Evolutionary conservation across 2,113 vertebrate species (phyloP).

Genomic region (Scartelaos histophorus): DNA sequence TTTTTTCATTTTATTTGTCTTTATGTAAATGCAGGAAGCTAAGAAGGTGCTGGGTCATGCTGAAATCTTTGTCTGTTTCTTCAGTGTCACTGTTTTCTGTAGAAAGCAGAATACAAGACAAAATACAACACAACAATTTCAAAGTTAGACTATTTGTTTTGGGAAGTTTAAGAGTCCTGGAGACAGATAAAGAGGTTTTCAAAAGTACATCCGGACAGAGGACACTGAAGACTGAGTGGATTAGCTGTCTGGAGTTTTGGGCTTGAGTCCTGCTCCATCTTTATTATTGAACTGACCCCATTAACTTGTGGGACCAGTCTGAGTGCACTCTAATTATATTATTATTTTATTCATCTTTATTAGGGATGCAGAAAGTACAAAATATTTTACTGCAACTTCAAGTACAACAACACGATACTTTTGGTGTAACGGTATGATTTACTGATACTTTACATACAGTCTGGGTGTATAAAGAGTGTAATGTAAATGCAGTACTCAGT

Average conservation of each 20-base stretch:
- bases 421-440: no score
- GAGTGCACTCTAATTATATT: no score
- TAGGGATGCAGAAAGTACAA: no score
- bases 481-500: no score
- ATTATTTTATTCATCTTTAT: no score
- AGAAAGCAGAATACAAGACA: background rate
- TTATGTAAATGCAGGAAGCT: background rate
- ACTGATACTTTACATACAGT: no score
- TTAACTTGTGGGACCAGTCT: conserved; percentile 10
- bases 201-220: background rate
- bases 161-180: background rate
- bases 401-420: background rate
- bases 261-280: conserved; percentile 7
- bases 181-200: background rate
- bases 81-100: background rate
- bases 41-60: background rate
- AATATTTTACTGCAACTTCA: background rate
- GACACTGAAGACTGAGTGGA: conserved; percentile 18
- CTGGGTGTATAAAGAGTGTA: no score
- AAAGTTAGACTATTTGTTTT: background rate
- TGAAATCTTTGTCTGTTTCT: background rate
- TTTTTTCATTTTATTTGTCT: background rate
- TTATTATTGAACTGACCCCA: conserved; percentile 37
- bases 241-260: conserved; percentile 20
- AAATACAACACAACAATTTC: background rate